Percentiles rank a stretch among this genome's conserved stretches.
Evolutionary conservation across 1,140 invertebrate genomes (phyloP).

Genomic region (Drosophila nigromelanica): DNA sequence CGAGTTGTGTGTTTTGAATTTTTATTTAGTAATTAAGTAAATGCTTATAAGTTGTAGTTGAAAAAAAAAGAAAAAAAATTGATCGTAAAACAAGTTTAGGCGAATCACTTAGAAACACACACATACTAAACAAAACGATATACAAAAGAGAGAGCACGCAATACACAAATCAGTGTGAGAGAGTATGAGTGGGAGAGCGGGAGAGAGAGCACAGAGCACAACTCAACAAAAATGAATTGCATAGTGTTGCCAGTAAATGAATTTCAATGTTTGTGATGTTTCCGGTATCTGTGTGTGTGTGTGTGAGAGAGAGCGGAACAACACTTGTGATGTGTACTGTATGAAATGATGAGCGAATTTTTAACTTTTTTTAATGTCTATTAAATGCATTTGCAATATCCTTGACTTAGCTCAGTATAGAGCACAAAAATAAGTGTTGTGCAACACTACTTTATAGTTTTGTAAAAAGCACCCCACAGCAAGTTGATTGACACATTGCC

Average conservation of each 20-base stretch:
- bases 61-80: conserved; percentile 49
- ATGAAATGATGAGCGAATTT: conserved; percentile 10
- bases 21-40: conserved; percentile 65
- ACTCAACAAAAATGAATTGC: neutral
- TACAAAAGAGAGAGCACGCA: conserved; percentile 23
- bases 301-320: conserved; percentile 13
- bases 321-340: conserved; percentile 3
- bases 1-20: conserved; percentile 5
- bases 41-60: conserved; percentile 62
- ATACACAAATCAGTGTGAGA: neutral
- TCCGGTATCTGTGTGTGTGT: neutral
- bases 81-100: neutral
- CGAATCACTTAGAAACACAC: conserved; percentile 26
- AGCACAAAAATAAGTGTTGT: neutral
- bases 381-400: conserved; percentile 17
- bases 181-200: neutral
- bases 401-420: conserved; percentile 30
- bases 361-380: neutral
- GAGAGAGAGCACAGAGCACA: conserved; percentile 3
- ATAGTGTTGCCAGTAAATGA: no score
- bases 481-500: neutral
- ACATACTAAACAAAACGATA: conserved; percentile 34
- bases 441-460: neutral
- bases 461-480: neutral
- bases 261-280: conserved; percentile 1